Base-by-base conservation (phyloP, 2,888 invertebrate genomes). In the Lordiphosa andalusiaca region DNA sequence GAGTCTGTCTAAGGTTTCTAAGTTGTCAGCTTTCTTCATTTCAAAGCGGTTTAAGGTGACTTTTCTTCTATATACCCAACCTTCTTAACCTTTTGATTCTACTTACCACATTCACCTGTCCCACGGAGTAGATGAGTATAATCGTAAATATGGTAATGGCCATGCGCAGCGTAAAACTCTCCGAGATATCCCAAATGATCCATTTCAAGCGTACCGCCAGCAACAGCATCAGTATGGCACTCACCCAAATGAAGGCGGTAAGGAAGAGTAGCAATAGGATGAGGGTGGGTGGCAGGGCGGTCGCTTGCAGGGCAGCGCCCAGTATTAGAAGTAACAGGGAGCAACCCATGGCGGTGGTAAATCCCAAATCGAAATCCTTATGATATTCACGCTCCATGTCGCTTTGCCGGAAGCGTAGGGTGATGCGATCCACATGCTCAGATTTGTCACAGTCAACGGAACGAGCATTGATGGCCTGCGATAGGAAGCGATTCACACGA, bases 81-180 rank as follows among this genome's bases (percentile, higher is more conserved):
- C n/a, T n/a, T n/a, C n/a, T n/a, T n/a, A n/a, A n/a, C n/a, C n/a
- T n/a, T n/a, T n/a, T n/a, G n/a, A n/a, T n/a, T n/a, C n/a, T n/a
- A 93, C 95, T 93, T 91, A 97, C 96, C 91, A 96, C 95, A 91
- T 97, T 97, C 63, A 96, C 95, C 91, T 97, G 96, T 48, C 96
- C 95, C 67, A 96, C 95, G 46, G 96, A 94, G 88, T 96, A 96
- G 35, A 96, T 93, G 57, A 97, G 91, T 7, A 96, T 93, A 60
- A 96, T 94, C 2, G 96, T 96, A 78, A 96, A 95, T 13, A 96
- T 94, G 4, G 96, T 96, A 23, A 97, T 95, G 51, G 96, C 95
- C 77, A 96, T 92, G 64, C 97, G 92, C 38, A 97, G 90, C 0
- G 94, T 93, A 72, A 96, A 95, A 56, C 95, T 95, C 77, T 95